Evolutionary conservation across 2,797 vertebrate species (phyloP).

Genomic region (Pipistrellus kuhlii): DNA sequence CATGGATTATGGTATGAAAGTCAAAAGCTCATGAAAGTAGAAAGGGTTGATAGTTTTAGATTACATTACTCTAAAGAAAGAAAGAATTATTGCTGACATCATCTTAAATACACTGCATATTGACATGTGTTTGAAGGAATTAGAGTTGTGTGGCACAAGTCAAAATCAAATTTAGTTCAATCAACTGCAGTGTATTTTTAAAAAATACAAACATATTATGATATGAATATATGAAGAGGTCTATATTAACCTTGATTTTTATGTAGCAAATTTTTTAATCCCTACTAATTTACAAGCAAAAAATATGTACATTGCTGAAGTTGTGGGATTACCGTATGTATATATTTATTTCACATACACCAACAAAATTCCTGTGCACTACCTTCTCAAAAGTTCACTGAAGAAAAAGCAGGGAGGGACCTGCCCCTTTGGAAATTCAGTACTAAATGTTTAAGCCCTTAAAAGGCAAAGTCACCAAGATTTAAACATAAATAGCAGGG

Average conservation of each 20-base stretch:
- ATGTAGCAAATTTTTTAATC: slow-evolving; percentile 56
- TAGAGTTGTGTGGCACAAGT: slow-evolving; percentile 70
- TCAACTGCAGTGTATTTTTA: slow-evolving; percentile 74
- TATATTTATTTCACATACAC: slow-evolving; percentile 38
- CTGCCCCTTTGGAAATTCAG: slow-evolving; percentile 60
- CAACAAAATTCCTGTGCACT: not conserved
- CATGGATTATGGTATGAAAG: slow-evolving; percentile 51
- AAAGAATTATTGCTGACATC: slow-evolving; percentile 82
- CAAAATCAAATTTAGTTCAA: slow-evolving; percentile 84
- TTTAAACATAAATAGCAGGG: slow-evolving; percentile 69
- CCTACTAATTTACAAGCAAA: slow-evolving; percentile 68
- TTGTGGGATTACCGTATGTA: not conserved
- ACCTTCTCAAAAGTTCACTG: slow-evolving; percentile 46
- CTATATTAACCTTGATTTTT: slow-evolving; percentile 64
- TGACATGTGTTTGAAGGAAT: slow-evolving; percentile 82
- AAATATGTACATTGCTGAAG: slow-evolving; percentile 55
- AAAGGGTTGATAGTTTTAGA: slow-evolving; percentile 76
- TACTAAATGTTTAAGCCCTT: slow-evolving; percentile 69
- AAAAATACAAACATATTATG: slow-evolving; percentile 73
- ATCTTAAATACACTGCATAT: slow-evolving; percentile 79
- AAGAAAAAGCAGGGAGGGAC: not conserved
- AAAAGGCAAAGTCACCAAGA: slow-evolving; percentile 68
- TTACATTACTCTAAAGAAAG: slow-evolving; percentile 83
- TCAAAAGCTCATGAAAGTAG: slow-evolving; percentile 71
- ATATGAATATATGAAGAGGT: slow-evolving; percentile 71